These are phyloP conservation scores for Cryptops parisi DNA, from an alignment of 2,888 invertebrate genomes.

Conservation along the genomic window DNA sequence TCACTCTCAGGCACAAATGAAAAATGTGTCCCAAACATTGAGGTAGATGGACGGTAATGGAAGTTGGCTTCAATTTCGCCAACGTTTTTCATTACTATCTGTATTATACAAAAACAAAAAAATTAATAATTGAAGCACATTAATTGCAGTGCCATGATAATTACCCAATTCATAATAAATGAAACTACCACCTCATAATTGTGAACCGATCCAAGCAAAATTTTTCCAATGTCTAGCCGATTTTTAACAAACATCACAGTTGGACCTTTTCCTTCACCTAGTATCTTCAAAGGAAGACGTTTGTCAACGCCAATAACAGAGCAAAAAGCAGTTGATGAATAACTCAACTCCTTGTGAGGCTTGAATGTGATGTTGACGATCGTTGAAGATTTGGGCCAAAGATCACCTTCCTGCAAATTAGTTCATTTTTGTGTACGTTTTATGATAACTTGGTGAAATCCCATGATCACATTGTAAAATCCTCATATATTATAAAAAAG, in stretches of 20 bases:
- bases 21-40: not conserved
- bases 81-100: not conserved
- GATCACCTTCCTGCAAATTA: conserved; percentile 6
- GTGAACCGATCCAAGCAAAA: not conserved
- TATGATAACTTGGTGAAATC: no score
- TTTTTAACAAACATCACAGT: not conserved
- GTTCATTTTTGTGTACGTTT: no score
- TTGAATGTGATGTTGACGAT: not conserved
- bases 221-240: not conserved
- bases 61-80: not conserved
- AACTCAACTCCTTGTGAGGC: not conserved
- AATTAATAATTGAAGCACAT: not conserved
- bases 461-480: no score
- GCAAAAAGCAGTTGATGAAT: not conserved
- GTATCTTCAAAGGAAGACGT: conserved; percentile 3
- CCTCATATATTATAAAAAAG: no score
- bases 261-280: conserved; percentile 2
- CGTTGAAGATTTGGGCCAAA: conserved; percentile 1
- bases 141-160: not conserved
- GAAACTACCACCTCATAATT: conserved; percentile 1
- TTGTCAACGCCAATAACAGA: not conserved
- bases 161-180: not conserved
- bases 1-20: not conserved
- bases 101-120: not conserved
- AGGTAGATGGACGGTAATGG: not conserved